Evolutionary conservation across 2,888 invertebrate species (phyloP), one percentile per base, ranked within the genome.

Genomic region (Bursaphelenchus okinawaensis): DNA sequence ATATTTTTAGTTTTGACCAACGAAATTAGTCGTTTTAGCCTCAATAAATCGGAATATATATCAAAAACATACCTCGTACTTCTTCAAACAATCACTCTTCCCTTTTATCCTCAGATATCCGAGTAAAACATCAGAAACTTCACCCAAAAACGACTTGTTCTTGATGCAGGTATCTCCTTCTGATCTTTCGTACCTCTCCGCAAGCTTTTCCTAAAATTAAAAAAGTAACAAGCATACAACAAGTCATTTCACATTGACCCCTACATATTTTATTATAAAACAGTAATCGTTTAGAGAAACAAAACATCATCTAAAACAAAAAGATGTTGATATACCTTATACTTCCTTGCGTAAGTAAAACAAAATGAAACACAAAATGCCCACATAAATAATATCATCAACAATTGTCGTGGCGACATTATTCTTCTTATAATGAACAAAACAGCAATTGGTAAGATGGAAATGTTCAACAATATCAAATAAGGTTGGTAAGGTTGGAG

Each of bases 31-130:
- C 31, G 22, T 19, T 27, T 27, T 54, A 7, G 12, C 19, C 16
- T 16, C 19, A 19, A 12, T 23, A n/a, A 20, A 16, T 40, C 6
- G 40, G n/a, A n/a, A 40, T 40, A 12, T 16, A 40, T n/a, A 40
- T 16, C 40, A 40, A 16, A 12, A 40, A 40, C 40, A 16, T 50
- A 72, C 69, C 68, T 69, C 69, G 27, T 67, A 67, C 7, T 60
- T 27, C 55, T 72, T 60, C 26, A 69, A 40, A 27, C 69, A 69
- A n/a, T 69, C 69, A 51, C 51, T 63, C 50, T 69, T 69, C 12
- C 66, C 72, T 28, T 69, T 69, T 60, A 69, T 69, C 1, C 61
- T 26, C 50, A 69, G 67, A 24, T 72, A 69, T 19, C 71, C 67
- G 9, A 69, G 55, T 28, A 69, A 40, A 16, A 68, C 69, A 40